Percentiles rank a stretch among this genome's conserved stretches.
These are phyloP conservation scores for Phortica variegata DNA, from an alignment of 1,140 invertebrate species.

Conservation along the genomic window DNA sequence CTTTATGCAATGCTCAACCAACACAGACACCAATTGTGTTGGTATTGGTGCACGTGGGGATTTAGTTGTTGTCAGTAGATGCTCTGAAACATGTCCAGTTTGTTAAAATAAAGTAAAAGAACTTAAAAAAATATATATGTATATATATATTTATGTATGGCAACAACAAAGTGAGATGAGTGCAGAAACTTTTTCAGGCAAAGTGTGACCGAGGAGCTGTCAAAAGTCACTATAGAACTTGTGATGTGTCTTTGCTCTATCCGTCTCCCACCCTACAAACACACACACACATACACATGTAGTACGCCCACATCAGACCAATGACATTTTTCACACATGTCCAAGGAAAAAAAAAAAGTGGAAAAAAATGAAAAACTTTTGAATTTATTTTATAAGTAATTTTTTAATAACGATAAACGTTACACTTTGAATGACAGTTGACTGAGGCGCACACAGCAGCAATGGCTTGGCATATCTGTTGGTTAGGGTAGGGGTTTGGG, in stretches of 20 bases:
- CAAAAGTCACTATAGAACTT: slow-evolving; percentile 57
- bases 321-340: no score
- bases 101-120: no score
- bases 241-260: slow-evolving; percentile 35
- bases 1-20: no score
- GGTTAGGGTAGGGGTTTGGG: not conserved
- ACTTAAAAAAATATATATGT: not conserved
- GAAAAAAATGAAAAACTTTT: slow-evolving; percentile 43
- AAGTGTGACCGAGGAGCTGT: slow-evolving; percentile 53
- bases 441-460: slow-evolving; percentile 7
- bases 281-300: no score
- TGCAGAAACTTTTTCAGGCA: slow-evolving; percentile 28
- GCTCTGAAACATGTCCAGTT: slow-evolving; percentile 11
- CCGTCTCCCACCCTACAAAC: no score
- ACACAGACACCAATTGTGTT: no score
- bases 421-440: slow-evolving; percentile 40
- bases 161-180: slow-evolving; percentile 4
- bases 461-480: not conserved
- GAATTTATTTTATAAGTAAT: slow-evolving; percentile 48
- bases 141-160: not conserved
- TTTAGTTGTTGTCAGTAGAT: slow-evolving; percentile 4
- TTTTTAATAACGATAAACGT: slow-evolving; percentile 52
- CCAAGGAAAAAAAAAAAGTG: no score
- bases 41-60: not conserved
- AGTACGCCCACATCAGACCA: no score